Evolutionary conservation across 2,888 invertebrate species (phyloP), one percentile per base, ranked within the genome.

Genomic region (Phalera bucephala): DNA sequence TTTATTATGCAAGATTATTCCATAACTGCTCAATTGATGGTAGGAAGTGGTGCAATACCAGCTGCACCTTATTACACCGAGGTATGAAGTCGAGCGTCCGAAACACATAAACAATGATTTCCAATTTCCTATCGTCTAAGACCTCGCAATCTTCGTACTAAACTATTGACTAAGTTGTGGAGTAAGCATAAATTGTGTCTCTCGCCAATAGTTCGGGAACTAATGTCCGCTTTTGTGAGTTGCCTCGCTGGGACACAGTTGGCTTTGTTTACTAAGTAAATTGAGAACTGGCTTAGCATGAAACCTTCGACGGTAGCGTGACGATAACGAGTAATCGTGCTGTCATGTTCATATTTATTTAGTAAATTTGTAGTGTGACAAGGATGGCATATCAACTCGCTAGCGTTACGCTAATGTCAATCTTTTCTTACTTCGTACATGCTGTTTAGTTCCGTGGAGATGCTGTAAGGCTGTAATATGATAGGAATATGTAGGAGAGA

Each of bases 111-210:
- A 75, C 72, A 73, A 70, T 72, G 67, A 64, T 54, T 59, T 63
- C 67, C 71, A 74, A 75, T 76, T 74, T 75, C 75, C 72, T 55
- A 37, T 42, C 40, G 52, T 52, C 50, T 45, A 40, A 50, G 52
- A 55, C 40, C 48, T 55, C 56, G 31, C 65, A 59, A 53, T 63
- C 53, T 67, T 66, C 58, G 37, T 39, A 30, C 37, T 52, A 48
- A 71, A 71, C 65, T 72, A 70, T 69, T 65, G 68, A 65, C 60
- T 56, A 70, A 75, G 67, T 72, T 70, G 60, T 52, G 46, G 60
- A 65, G 72, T 63, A 56, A 69, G 71, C 72, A 78, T 78, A 76
- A 76, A 78, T 78, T 72, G 67, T 66, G 60, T 72, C 67, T 59
- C 52, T 40, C 55, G 56, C 64, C 72, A 68, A 72, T 72, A 72